Base-by-base conservation (phyloP, 2,797 vertebrate species). In the Pteropus rufus region DNA sequence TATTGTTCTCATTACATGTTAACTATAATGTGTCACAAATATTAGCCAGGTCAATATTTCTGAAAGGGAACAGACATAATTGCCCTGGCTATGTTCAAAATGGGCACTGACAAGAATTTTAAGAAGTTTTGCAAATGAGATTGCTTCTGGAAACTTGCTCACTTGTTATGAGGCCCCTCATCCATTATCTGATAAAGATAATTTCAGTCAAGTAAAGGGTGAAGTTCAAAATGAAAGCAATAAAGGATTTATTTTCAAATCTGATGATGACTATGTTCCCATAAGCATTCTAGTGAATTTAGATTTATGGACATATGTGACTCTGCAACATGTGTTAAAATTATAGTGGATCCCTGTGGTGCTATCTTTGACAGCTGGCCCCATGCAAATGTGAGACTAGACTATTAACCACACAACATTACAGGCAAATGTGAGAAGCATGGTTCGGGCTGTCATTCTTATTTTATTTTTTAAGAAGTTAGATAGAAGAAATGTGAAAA, bases 221-320 rank as follows among this genome's bases (percentile, higher is more conserved):
- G 80, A 96, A 62, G 92, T 96, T 97, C 81, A 95, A 97, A 97
- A 93, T 75, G 67, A 97, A 96, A 94, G 70, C 69, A 96, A 82
- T 72, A 65, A 98, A 95, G 0, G 6, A 83, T 91, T 97, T 97
- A 89, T 96, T 97, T 95, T 79, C 82, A 34, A 29, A 72, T 96
- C 87, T 96, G 34, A 86, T 7, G n/a, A 75, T 49, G 94, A 88
- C 34, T 97, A 21, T n/a, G 58, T 86, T 90, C 93, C 90, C 82
- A 95, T 94, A 93, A 97, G 52, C 29, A 75, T 93, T 84, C 64
- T 89, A 95, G 81, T 77, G 64, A 97, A 97, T 96, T 96, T 72
- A 96, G 77, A 97, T 97, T 96, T 97, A 97, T 96, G 49, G 46
- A 80, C 65, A 46, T 60, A 80, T 86, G 69, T 80, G 85, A 97